Conservation (phyloP, 2,113 vertebrate species). For the Leptosomus discolor region DNA sequence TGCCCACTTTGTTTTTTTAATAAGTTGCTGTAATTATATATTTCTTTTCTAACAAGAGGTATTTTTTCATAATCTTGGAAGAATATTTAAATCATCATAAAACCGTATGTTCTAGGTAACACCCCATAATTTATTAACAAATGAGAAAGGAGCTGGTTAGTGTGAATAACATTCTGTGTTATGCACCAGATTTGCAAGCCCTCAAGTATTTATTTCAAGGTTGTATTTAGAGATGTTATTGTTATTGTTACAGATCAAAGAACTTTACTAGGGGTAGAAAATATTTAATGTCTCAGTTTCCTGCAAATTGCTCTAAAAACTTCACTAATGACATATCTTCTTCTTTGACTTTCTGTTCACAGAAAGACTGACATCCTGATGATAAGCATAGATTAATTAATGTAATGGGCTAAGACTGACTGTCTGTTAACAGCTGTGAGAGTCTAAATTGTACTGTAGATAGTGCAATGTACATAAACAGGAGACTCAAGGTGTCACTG, state of each 20-base stretch:
- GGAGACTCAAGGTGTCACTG: neutral
- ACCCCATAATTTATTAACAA: constrained; percentile 6
- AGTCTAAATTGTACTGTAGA: neutral
- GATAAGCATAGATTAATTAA: constrained; percentile 44
- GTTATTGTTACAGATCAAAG: constrained; percentile 34
- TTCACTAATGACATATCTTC: neutral
- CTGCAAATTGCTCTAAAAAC: constrained; percentile 6
- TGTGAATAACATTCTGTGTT: neutral
- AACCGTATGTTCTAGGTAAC: neutral
- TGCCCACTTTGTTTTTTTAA: neutral
- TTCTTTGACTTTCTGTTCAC: constrained; percentile 30
- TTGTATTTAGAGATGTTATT: neutral
- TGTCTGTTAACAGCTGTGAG: constrained; percentile 7
- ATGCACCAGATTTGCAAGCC: neutral
- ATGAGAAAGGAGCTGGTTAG: neutral
- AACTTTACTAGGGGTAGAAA: neutral
- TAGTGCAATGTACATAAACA: neutral
- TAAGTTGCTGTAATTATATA: neutral
- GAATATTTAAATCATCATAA: neutral
- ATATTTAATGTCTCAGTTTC: constrained; percentile 27
- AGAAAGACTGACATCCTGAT: neutral
- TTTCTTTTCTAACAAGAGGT: neutral
- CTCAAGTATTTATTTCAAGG: constrained; percentile 17
- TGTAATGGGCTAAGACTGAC: neutral
- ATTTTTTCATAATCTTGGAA: neutral